These are phyloP conservation scores for Carassius carassius DNA, from an alignment of 2,113 vertebrate species.

Conservation along the genomic window DNA sequence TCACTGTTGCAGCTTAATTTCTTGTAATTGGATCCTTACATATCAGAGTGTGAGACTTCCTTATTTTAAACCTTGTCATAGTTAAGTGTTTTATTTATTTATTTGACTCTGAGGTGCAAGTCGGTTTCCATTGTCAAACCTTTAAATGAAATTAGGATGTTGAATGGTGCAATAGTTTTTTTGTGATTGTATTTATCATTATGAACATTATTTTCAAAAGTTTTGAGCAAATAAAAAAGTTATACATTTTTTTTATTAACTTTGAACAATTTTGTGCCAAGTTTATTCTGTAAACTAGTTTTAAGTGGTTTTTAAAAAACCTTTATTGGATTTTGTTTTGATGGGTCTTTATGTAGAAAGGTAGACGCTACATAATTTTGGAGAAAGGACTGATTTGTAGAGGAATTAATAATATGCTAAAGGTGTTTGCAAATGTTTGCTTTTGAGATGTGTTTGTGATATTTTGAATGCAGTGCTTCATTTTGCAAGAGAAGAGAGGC, in stretches of 20 bases:
- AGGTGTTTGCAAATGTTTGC: too few species aligned
- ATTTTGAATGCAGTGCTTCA: too few species aligned
- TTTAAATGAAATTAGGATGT: not conserved
- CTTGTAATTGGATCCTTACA: not conserved
- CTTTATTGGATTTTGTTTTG: too few species aligned
- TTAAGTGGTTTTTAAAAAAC: too few species aligned
- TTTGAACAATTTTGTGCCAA: not conserved
- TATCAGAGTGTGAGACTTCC: not conserved
- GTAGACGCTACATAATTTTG: too few species aligned
- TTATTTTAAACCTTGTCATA: not conserved
- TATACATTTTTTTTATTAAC: not conserved
- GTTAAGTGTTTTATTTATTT: not conserved
- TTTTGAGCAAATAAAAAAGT: not conserved
- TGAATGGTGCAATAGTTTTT: not conserved
- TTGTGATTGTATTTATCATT: not conserved
- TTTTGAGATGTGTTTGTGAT: too few species aligned
- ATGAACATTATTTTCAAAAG: not conserved
- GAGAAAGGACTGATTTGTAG: too few species aligned
- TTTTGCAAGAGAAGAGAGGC: too few species aligned
- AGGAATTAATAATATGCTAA: too few species aligned
- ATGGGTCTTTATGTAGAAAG: too few species aligned
- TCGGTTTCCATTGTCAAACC: too few species aligned
- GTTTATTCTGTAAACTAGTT: not conserved
- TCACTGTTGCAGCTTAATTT: not conserved
- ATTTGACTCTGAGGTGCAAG: not conserved